These are phyloP conservation scores for Elgaria multicarinata DNA, from an alignment of 2,113 vertebrate genomes.

Conservation along the genomic window DNA sequence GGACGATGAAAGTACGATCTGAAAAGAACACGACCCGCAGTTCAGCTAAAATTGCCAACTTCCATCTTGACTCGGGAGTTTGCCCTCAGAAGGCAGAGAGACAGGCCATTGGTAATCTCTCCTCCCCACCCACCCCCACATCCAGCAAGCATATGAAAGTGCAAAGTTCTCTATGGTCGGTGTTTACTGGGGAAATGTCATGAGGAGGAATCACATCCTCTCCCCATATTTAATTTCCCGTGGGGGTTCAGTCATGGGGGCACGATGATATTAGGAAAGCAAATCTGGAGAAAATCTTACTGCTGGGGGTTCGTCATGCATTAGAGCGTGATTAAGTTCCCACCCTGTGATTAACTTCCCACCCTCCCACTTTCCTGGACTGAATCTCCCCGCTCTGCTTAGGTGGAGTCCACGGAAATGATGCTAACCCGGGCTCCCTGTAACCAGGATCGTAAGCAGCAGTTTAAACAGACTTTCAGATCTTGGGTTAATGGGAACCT, in stretches of 20 bases:
- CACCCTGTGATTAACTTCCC: too few species aligned
- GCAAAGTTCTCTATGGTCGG: not conserved
- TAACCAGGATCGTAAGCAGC: not conserved
- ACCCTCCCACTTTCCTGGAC: not conserved
- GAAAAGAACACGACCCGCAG: constrained; percentile 65
- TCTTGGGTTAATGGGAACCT: not conserved
- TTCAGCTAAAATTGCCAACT: constrained; percentile 42
- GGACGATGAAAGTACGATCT: constrained; percentile 89
- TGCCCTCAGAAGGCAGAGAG: not conserved
- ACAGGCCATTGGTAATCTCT: not conserved
- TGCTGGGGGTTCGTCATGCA: not conserved
- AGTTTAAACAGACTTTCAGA: not conserved
- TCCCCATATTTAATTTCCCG: constrained; percentile 2
- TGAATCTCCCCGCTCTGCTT: too few species aligned
- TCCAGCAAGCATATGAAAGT: not conserved
- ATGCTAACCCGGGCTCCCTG: not conserved
- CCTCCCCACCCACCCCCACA: not conserved
- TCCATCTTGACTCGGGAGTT: not conserved
- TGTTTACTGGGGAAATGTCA: not conserved
- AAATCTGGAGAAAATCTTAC: not conserved
- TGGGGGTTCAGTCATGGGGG: not conserved
- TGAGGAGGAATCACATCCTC: too few species aligned
- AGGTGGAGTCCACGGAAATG: not conserved
- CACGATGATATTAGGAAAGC: not conserved
- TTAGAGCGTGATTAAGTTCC: not conserved